Conservation (phyloP, 1,140 invertebrate genomes). For the Drosophila mauritiana region DNA sequence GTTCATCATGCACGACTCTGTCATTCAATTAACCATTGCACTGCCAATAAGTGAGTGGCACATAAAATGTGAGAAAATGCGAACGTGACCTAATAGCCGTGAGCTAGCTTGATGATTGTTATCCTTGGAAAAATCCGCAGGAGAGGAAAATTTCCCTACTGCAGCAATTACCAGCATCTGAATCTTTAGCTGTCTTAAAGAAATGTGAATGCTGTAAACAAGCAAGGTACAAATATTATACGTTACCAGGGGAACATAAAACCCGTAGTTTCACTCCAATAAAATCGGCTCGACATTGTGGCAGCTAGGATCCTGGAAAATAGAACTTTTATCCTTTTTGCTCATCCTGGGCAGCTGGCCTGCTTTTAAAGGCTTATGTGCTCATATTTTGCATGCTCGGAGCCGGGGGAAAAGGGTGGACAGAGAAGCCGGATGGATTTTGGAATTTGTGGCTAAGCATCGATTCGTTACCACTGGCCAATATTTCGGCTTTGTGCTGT, state of each 20-base stretch:
- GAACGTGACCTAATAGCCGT: constrained; percentile 52
- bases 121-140: neutral
- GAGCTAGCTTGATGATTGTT: constrained; percentile 1
- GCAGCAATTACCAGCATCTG: neutral
- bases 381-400: constrained; percentile 42
- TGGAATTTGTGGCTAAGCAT: constrained; percentile 54
- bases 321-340: constrained; percentile 40
- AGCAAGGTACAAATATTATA: too few species aligned
- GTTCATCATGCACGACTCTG: constrained; percentile 57
- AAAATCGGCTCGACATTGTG: neutral
- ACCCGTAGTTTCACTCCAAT: neutral
- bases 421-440: constrained; percentile 3
- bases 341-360: constrained; percentile 27
- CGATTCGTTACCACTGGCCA: constrained; percentile 48
- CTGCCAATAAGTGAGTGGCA: constrained; percentile 48
- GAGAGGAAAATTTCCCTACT: neutral
- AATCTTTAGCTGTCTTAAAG: neutral
- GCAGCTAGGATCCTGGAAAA: constrained; percentile 10
- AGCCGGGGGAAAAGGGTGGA: neutral
- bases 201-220: neutral
- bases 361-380: constrained; percentile 62
- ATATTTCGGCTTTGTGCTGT: constrained; percentile 59
- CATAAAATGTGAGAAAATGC: constrained; percentile 44
- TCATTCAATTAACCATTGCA: constrained; percentile 66
- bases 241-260: too few species aligned